Conservation (phyloP, 2,797 vertebrate species). For the Sciurus vulgaris region DNA sequence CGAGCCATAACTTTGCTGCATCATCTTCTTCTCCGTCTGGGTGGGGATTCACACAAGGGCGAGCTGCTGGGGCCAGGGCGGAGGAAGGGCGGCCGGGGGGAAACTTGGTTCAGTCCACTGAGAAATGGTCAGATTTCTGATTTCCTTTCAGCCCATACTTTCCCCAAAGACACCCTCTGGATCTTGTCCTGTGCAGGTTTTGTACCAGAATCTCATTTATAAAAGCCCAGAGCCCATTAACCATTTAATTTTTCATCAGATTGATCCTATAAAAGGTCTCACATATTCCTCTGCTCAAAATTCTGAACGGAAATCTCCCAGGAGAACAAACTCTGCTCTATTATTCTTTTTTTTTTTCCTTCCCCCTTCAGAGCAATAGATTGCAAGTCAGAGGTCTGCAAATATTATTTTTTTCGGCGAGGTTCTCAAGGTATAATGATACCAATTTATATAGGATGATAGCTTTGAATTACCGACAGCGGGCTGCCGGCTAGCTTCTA, state of each 20-base stretch:
- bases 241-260: slow-evolving; percentile 39
- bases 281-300: slow-evolving; percentile 6
- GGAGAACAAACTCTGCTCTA: not conserved
- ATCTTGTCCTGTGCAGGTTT: not conserved
- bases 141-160: not conserved
- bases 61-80: fast-evolving
- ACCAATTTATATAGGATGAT: slow-evolving; percentile 60
- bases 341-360: not conserved
- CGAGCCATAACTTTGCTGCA: not conserved
- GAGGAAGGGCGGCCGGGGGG: fast-evolving
- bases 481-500: slow-evolving; percentile 31
- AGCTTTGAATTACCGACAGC: not conserved
- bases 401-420: slow-evolving; percentile 58
- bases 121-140: not conserved
- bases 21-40: fast-evolving
- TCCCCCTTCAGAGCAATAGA: not conserved
- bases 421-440: slow-evolving; percentile 42
- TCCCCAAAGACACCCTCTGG: not conserved
- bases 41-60: not conserved
- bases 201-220: not conserved
- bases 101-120: fast-evolving
- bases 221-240: not conserved
- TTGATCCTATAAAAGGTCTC: not conserved
- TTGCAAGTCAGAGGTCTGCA: not conserved
- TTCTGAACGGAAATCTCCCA: not conserved